A percentile compares a stretch with the other conserved stretches of the same genome.
phyloP scores from a whole-genome alignment of 2,113 vertebrate species.

The Talpa occidentalis region DNA sequence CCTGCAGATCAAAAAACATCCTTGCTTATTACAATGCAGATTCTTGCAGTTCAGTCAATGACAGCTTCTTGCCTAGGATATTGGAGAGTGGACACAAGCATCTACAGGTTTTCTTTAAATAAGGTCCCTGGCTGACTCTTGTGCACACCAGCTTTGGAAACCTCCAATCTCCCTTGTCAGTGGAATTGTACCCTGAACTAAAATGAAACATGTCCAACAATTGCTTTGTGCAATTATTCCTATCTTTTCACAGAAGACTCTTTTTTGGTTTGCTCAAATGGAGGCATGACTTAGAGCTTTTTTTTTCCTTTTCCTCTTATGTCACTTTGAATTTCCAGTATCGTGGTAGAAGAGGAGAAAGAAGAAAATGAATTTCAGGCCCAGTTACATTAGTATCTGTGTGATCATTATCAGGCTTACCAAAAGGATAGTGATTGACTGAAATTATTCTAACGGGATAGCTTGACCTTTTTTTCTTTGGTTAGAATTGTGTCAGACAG shows the following conservation, averaged over 20 bases:
- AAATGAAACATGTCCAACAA: not conserved
- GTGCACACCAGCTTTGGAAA: not conserved
- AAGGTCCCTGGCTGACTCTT: not conserved
- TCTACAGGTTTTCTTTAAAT: not conserved
- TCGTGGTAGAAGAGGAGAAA: not conserved
- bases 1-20: slow-evolving; percentile 8
- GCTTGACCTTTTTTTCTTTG: slow-evolving; percentile 28
- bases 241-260: not conserved
- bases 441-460: not conserved
- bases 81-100: not conserved
- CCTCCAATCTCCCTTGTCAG: not conserved
- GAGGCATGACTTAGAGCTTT: not conserved
- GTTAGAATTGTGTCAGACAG: slow-evolving; percentile 38
- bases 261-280: slow-evolving; percentile 46
- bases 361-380: not conserved
- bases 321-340: slow-evolving; percentile 29
- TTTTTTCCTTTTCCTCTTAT: not conserved
- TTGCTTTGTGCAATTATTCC: slow-evolving; percentile 23
- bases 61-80: not conserved
- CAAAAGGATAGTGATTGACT: not conserved
- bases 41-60: not conserved
- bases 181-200: not conserved
- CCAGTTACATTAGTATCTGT: not conserved
- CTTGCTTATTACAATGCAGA: slow-evolving; percentile 22
- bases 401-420: not conserved